Evolutionary conservation across 2,797 vertebrate species (phyloP).

Genomic region (Paramormyrops hopkinsi): DNA sequence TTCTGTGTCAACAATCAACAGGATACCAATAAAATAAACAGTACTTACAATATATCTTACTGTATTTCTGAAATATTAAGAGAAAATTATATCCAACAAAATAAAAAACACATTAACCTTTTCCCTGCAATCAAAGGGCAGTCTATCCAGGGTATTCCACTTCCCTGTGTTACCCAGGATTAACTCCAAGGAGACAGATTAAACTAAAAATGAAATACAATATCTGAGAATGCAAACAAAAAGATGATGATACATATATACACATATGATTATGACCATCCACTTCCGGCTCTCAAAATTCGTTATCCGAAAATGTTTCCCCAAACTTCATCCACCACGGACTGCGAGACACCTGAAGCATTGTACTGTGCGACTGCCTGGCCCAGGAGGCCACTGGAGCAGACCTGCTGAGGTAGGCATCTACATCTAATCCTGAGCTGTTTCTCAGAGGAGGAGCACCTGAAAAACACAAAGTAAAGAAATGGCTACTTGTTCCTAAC

Average conservation of each 20-base stretch:
- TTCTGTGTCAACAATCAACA: not conserved
- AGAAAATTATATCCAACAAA: not conserved
- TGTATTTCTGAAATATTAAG: not conserved
- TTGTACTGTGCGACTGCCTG: slow-evolving; percentile 69
- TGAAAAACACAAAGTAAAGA: slow-evolving; percentile 37
- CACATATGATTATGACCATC: not conserved
- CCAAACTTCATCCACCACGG: slow-evolving; percentile 87
- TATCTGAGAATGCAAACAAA: not conserved
- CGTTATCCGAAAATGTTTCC: slow-evolving; percentile 50
- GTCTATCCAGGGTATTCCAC: not conserved
- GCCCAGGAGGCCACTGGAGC: slow-evolving; percentile 67
- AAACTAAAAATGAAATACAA: not conserved
- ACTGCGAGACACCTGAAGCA: slow-evolving; percentile 63
- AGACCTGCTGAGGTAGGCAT: slow-evolving; percentile 71
- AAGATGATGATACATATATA: not conserved
- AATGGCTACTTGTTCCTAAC: not conserved
- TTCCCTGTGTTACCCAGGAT: not conserved
- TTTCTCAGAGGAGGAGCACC: slow-evolving; percentile 72
- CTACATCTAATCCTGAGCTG: slow-evolving; percentile 51
- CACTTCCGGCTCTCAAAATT: slow-evolving; percentile 50
- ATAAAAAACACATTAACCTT: not conserved
- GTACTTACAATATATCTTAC: not conserved
- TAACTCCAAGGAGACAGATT: not conserved
- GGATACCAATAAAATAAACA: not conserved
- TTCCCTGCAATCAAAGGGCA: not conserved